Evolutionary conservation across 2,113 vertebrate genomes (phyloP).

Genomic region (Cheilinus undulatus): DNA sequence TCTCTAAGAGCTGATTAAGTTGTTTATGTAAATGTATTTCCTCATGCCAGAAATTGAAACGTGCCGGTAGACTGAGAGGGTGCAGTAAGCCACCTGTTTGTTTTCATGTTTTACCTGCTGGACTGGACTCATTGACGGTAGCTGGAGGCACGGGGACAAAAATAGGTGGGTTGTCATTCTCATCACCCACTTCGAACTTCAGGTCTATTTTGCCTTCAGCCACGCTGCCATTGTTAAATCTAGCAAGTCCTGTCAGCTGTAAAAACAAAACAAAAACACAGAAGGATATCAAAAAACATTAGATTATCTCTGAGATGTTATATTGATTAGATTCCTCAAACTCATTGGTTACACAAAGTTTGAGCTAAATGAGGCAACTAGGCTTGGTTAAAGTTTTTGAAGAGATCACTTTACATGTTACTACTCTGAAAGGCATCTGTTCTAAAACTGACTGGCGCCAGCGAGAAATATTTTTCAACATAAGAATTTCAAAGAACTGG

Average conservation of each 20-base stretch:
- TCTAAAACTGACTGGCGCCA: no score
- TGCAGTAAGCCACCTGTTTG: background rate
- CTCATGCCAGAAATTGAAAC: no score
- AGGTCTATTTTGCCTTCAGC: slow-evolving; percentile 54
- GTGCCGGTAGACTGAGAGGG: no score
- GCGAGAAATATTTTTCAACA: no score
- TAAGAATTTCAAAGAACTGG: no score
- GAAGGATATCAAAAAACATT: no score
- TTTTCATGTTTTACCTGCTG: slow-evolving; percentile 30
- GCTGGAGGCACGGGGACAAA: slow-evolving; percentile 31
- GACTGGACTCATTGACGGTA: slow-evolving; percentile 56
- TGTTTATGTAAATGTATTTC: no score
- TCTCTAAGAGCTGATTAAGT: no score
- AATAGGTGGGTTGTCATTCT: slow-evolving; percentile 68
- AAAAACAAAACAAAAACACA: background rate
- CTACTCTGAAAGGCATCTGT: no score
- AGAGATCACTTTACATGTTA: no score
- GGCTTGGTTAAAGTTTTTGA: no score
- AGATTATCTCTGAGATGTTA: background rate
- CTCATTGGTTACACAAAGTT: background rate
- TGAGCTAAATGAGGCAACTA: no score
- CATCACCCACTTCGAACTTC: slow-evolving; percentile 51
- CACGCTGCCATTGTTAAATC: slow-evolving; percentile 19
- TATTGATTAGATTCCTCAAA: background rate
- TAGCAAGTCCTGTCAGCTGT: slow-evolving; percentile 54